Evolutionary conservation across 2,113 vertebrate genomes (phyloP), one percentile per base, ranked within the genome.

Genomic region (Cephalopholis sonnerati): DNA sequence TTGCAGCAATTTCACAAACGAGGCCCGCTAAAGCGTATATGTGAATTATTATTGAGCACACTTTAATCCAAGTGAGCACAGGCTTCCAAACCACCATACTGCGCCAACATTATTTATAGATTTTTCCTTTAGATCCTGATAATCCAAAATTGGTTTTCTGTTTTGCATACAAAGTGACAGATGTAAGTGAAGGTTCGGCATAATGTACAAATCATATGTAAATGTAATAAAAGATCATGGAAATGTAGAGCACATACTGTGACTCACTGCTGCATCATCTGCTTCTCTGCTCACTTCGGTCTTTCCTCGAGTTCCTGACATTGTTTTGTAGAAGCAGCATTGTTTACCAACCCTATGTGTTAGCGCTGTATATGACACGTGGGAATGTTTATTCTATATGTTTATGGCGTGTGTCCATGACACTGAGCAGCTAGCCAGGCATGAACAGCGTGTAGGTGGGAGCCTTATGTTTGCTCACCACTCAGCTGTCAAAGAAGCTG

Each of bases 401-500:
- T 89, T 64, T 55, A 11, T 27, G 27, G 24, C 55, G 27, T 53
- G 77, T 78, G 82, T 76, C 77, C 64, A 18, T 55, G 77, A 39
- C 58, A 44, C 18, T 59, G 58, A 77, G 63, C 67, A 73, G 63
- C 74, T 55, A 69, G 73, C 68, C 76, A 61, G 73, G 73, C 77
- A 25, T 77, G 50, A 72, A 69, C 77, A 2, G n/a, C 62, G 82
- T 79, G 93, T 88, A 90, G 90, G 91, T 81, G 87, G 87, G 75
- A 76, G 72, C 68, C 54, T 84, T 64, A 50, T 69, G 74, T 77
- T 77, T 66, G 29, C 64, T 77, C 86, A 77, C 22, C 63, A 15
- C 66, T 87, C 62, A 22, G 84, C 85, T 91, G 89, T 92, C 92
- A 92, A 29, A 80, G 79, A 74, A 86, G 83, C 89, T 10, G 86